A percentile compares a stretch with the other conserved stretches of the same genome.
phyloP scores from a whole-genome alignment of 2,888 invertebrate genomes.

The Ptychoptera contaminata region DNA sequence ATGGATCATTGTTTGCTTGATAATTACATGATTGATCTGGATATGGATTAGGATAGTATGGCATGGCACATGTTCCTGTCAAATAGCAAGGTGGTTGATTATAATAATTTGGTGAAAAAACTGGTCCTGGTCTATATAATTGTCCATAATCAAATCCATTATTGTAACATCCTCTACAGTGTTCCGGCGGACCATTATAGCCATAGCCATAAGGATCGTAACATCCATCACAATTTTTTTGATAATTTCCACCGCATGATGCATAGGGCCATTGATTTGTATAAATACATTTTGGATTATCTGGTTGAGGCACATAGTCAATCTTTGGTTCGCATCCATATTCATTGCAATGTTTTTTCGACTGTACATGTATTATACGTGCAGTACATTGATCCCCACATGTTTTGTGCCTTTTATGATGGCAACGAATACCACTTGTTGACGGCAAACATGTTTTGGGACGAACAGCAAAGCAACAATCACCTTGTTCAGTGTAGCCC shows the following conservation, averaged over 20 bases:
- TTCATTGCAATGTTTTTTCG: conserved; percentile 4
- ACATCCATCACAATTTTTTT: conserved; percentile 10
- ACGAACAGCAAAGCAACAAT: conserved; percentile 22
- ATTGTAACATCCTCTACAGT: conserved; percentile 11
- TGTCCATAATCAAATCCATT: conserved; percentile 11
- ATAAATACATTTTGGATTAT: conserved; percentile 8
- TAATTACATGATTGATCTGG: too few relatives aligned
- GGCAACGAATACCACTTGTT: conserved; percentile 13
- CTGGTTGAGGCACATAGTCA: conserved; percentile 11
- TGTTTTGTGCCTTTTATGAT: conserved; percentile 17
- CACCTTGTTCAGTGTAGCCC: conserved; percentile 22
- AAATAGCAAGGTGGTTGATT: conserved; percentile 11
- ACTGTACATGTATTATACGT: conserved; percentile 18
- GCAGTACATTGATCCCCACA: conserved; percentile 23
- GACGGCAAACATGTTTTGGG: conserved; percentile 12
- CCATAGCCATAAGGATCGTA: conserved; percentile 12
- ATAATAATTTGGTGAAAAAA: conserved; percentile 9
- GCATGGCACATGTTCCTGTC: conserved; percentile 7
- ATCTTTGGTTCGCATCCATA: conserved; percentile 6
- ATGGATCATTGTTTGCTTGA: conserved; percentile 3
- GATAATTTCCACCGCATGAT: conserved; percentile 9
- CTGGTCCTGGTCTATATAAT: conserved; percentile 11
- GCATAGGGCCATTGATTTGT: conserved; percentile 11
- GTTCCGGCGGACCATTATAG: conserved; percentile 4
- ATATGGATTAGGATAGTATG: conserved; percentile 1